phyloP scores from a whole-genome alignment of 2,113 vertebrate species.

The Austrofundulus limnaeus region DNA sequence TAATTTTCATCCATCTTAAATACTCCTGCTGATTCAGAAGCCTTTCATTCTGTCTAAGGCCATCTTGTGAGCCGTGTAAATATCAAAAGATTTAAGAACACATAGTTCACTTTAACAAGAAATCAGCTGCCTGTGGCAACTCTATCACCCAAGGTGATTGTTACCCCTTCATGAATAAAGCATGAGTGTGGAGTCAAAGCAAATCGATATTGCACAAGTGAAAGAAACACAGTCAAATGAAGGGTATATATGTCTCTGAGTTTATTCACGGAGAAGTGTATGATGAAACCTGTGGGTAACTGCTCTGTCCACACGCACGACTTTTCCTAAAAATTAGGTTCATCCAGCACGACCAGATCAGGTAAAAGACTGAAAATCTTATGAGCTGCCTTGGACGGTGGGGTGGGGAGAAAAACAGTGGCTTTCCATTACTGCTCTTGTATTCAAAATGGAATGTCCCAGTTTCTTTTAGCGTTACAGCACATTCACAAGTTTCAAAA shows the following conservation, averaged over 20 bases:
- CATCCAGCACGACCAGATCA: slow-evolving; percentile 69
- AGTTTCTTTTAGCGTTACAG: slow-evolving; percentile 67
- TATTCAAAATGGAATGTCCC: slow-evolving; percentile 58
- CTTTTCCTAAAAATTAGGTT: slow-evolving; percentile 58
- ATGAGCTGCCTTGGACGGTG: slow-evolving; percentile 70
- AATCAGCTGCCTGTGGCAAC: slow-evolving; percentile 39
- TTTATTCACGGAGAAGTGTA: slow-evolving; percentile 72
- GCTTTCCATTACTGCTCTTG: slow-evolving; percentile 55
- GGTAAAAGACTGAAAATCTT: slow-evolving; percentile 61
- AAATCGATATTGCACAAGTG: slow-evolving; percentile 57
- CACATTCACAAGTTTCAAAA: slow-evolving; percentile 76
- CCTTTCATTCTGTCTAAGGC: neutral
- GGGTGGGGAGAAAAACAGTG: slow-evolving; percentile 46
- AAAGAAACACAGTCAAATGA: slow-evolving; percentile 65
- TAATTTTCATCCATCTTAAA: slow-evolving; percentile 26
- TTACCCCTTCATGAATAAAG: slow-evolving; percentile 62
- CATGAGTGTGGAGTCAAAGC: slow-evolving; percentile 50
- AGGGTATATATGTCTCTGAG: slow-evolving; percentile 71
- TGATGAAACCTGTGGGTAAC: slow-evolving; percentile 72
- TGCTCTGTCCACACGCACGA: slow-evolving; percentile 56
- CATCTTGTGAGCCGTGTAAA: slow-evolving; percentile 40
- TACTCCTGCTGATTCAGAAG: neutral
- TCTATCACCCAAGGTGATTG: slow-evolving; percentile 55
- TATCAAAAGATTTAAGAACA: slow-evolving; percentile 31
- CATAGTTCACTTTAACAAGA: slow-evolving; percentile 34